phyloP scores from a whole-genome alignment of 1,140 invertebrate genomes.

The Apis florea region DNA sequence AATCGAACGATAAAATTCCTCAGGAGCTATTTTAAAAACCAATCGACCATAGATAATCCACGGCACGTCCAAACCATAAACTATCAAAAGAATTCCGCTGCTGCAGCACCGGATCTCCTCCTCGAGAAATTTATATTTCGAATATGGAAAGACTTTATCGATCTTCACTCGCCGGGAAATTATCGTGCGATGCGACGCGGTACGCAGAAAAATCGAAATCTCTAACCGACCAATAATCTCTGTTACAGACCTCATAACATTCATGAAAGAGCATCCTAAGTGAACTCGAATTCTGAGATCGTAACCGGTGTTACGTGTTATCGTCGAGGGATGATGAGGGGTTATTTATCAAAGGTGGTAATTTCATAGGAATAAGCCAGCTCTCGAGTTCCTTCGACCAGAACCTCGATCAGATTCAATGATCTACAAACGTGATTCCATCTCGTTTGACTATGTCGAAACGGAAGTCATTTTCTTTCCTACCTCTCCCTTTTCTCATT shows the following conservation, averaged over 20 bases:
- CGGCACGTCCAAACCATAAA: neutral
- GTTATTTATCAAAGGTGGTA: neutral
- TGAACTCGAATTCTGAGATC: no score
- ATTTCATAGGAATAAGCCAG: slow-evolving; percentile 2
- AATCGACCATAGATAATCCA: slow-evolving; percentile 6
- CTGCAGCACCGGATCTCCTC: neutral
- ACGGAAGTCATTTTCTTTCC: neutral
- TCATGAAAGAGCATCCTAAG: no score
- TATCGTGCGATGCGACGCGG: slow-evolving; percentile 27
- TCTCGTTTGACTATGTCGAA: neutral
- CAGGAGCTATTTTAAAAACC: neutral
- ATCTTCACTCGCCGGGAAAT: slow-evolving; percentile 34
- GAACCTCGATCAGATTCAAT: neutral
- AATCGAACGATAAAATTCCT: no score
- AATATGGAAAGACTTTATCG: slow-evolving; percentile 36
- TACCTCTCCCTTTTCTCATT: neutral
- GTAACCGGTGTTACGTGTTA: neutral
- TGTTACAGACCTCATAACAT: no score
- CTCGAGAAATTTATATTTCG: neutral
- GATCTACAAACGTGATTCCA: neutral
- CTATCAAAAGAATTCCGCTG: neutral
- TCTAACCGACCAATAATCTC: slow-evolving; percentile 32
- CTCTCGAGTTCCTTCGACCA: neutral
- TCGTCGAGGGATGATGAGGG: neutral
- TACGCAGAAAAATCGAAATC: slow-evolving; percentile 1